Percentiles rank a stretch among this genome's conserved stretches.
Conservation (phyloP, 2,113 vertebrate species). For the Thunnus maccoyii region DNA sequence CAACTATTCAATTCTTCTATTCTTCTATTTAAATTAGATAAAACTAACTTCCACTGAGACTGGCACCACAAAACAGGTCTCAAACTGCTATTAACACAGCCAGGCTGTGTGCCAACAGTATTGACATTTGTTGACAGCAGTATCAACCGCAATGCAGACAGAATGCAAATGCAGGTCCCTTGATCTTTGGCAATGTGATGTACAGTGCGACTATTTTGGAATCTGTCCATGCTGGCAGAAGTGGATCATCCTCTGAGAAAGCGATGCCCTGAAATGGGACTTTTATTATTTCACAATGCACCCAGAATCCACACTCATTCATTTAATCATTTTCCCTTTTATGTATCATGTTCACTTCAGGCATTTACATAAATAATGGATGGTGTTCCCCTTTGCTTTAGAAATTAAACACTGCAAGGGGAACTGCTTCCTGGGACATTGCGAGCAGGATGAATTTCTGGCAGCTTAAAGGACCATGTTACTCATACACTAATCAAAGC, state of each 20-base stretch:
- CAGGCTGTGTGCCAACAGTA: slow-evolving; percentile 25
- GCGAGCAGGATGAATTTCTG: slow-evolving; percentile 19
- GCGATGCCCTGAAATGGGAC: slow-evolving; percentile 20
- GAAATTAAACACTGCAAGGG: slow-evolving; percentile 31
- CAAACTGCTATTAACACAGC: neutral
- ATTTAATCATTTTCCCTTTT: slow-evolving; percentile 28
- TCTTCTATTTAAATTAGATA: neutral
- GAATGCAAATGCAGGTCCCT: slow-evolving; percentile 52
- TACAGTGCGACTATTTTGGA: slow-evolving; percentile 36
- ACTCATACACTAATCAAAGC: slow-evolving; percentile 39
- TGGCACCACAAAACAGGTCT: neutral
- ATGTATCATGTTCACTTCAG: slow-evolving; percentile 5
- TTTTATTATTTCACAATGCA: slow-evolving; percentile 33
- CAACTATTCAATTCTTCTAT: neutral
- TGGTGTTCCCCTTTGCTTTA: slow-evolving; percentile 17
- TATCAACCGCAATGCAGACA: slow-evolving; percentile 36
- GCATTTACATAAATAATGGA: slow-evolving; percentile 40
- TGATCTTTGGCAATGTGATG: slow-evolving; percentile 16
- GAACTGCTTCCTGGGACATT: slow-evolving; percentile 17
- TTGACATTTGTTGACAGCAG: slow-evolving; percentile 35
- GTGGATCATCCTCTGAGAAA: slow-evolving; percentile 9
- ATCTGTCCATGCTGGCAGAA: slow-evolving; percentile 31
- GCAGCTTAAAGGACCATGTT: slow-evolving; percentile 1
- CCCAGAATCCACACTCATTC: neutral
- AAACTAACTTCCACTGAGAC: neutral